phyloP scores from a whole-genome alignment of 2,888 invertebrate species.

The Azorinus chamasolen region DNA sequence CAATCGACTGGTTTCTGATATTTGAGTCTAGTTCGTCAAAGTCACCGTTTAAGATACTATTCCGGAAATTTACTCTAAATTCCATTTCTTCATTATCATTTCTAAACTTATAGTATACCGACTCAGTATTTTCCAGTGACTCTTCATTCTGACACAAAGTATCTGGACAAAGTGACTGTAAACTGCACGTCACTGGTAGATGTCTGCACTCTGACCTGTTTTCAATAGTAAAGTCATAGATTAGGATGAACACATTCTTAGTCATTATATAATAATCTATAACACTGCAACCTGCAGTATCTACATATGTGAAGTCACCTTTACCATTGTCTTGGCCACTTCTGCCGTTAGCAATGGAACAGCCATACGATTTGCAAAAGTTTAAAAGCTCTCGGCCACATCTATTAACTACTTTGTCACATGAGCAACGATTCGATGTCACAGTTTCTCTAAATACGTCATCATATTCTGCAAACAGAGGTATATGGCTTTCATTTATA shows the following conservation, averaged over 20 bases:
- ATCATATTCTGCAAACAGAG: not conserved
- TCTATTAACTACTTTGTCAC: not conserved
- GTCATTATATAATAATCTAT: constrained; percentile 7
- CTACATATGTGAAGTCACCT: constrained; percentile 3
- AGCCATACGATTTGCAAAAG: constrained; percentile 3
- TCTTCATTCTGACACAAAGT: too few species aligned
- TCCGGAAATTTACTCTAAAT: too few species aligned
- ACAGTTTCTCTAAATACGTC: not conserved
- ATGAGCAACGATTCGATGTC: not conserved
- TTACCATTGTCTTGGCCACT: not conserved
- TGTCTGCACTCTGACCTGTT: not conserved
- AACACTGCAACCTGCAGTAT: constrained; percentile 3
- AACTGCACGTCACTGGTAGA: too few species aligned
- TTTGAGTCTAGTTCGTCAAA: too few species aligned
- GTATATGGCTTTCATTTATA: not conserved
- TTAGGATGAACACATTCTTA: not conserved
- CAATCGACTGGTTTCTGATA: too few species aligned
- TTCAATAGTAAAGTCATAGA: not conserved
- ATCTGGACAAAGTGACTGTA: too few species aligned
- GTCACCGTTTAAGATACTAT: not conserved
- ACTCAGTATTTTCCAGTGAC: too few species aligned
- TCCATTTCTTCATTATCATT: too few species aligned
- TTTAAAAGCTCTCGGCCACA: not conserved
- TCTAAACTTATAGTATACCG: too few species aligned
- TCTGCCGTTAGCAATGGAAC: constrained; percentile 6